phyloP scores from a whole-genome alignment of 2,797 vertebrate genomes.

The Coluber constrictor region DNA sequence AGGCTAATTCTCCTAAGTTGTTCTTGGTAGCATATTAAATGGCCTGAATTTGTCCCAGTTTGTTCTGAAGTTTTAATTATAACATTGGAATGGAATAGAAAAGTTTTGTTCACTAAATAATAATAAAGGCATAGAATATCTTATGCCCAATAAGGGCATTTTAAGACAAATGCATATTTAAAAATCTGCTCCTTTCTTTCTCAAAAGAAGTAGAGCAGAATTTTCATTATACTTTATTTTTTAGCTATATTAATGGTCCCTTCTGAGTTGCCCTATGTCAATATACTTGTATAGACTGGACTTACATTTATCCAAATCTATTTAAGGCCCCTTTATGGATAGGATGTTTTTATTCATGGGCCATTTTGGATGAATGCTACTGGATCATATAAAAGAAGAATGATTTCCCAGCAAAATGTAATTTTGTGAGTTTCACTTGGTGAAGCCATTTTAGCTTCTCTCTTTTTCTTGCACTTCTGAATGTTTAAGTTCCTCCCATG shows the following conservation, averaged over 20 bases:
- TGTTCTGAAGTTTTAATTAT: not conserved
- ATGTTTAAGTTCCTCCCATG: not conserved
- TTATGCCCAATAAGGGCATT: not conserved
- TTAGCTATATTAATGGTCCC: not conserved
- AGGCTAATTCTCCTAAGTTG: not conserved
- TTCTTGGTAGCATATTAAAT: not conserved
- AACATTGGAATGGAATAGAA: not conserved
- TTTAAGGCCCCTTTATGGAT: not conserved
- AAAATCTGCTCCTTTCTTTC: not conserved
- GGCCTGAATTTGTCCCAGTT: not conserved
- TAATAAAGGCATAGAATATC: not conserved
- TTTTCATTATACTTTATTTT: not conserved
- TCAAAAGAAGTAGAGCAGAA: not conserved
- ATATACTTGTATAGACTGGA: not conserved
- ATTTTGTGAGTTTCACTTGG: not conserved
- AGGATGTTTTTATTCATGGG: not conserved
- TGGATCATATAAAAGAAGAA: not conserved
- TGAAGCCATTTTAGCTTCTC: not conserved
- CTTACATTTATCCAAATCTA: not conserved
- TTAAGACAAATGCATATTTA: not conserved
- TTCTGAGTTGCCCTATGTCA: not conserved
- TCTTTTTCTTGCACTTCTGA: conserved; percentile 21
- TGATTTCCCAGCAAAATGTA: conserved; percentile 9
- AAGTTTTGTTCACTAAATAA: not conserved
- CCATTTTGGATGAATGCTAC: not conserved